A percentile compares a stretch with the other conserved stretches of the same genome.
Conservation (phyloP, 2,113 vertebrate genomes). For the Protomyctophum bolini region DNA sequence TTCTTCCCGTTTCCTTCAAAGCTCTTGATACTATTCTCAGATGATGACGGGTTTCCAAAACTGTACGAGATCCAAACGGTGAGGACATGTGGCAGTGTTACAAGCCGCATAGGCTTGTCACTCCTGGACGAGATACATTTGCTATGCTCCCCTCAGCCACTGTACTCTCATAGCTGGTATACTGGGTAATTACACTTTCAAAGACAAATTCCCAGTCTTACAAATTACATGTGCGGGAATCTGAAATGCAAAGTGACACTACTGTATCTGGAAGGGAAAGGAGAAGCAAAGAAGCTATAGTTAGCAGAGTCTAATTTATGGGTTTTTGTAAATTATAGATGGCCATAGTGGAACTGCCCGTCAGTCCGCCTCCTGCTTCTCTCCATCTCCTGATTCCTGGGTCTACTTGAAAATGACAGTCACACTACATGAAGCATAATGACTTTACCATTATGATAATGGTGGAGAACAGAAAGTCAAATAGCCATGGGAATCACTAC, state of each 20-base stretch:
- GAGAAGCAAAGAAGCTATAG: conserved; percentile 5
- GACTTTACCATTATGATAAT: no score
- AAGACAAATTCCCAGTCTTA: conserved; percentile 12
- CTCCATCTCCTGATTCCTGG: neutral
- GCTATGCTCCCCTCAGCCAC: conserved; percentile 1
- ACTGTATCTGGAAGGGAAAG: conserved; percentile 1
- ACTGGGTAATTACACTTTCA: conserved; percentile 22
- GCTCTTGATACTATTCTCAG: conserved; percentile 27
- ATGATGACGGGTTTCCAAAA: conserved; percentile 37
- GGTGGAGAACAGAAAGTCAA: no score
- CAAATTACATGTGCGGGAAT: neutral
- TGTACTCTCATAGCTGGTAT: neutral
- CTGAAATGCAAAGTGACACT: conserved; percentile 19
- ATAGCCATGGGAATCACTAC: neutral
- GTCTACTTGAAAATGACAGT: conserved; percentile 13
- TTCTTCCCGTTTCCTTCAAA: conserved; percentile 27
- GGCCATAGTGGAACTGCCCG: conserved; percentile 1
- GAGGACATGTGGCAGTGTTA: conserved; percentile 23
- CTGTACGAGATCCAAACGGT: conserved; percentile 10
- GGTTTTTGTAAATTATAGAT: neutral
- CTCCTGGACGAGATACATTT: conserved; percentile 27
- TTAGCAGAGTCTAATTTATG: conserved; percentile 29
- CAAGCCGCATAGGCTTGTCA: conserved; percentile 17
- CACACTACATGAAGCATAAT: no score
- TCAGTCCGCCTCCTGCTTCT: conserved; percentile 3